phyloP scores from a whole-genome alignment of 2,113 vertebrate genomes.

The Pachycephala philippinensis region DNA sequence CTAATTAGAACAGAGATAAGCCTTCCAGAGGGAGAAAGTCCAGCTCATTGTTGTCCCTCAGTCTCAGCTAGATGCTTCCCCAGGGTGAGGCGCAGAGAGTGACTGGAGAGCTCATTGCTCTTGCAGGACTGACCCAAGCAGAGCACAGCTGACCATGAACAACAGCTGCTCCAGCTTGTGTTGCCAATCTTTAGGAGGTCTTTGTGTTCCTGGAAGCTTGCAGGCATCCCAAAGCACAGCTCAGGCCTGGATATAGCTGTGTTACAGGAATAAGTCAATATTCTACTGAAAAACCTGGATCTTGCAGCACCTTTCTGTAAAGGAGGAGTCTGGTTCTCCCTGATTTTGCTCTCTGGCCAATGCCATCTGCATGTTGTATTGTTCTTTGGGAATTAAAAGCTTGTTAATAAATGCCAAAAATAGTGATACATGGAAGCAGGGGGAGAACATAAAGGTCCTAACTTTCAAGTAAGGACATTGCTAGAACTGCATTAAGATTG shows the following conservation, averaged over 20 bases:
- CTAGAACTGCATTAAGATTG: background rate
- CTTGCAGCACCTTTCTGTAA: background rate
- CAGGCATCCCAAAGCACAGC: background rate
- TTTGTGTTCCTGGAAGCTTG: background rate
- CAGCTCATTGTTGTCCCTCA: background rate
- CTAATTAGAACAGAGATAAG: background rate
- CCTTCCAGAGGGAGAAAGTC: background rate
- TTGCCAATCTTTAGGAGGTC: background rate
- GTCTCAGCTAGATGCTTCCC: background rate
- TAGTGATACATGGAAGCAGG: background rate
- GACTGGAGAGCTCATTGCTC: background rate
- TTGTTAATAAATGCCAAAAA: background rate
- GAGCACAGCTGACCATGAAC: accelerated
- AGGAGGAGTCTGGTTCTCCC: background rate
- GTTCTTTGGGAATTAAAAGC: background rate
- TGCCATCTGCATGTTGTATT: background rate
- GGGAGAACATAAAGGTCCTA: background rate
- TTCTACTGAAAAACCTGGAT: background rate
- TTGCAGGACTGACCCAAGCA: background rate
- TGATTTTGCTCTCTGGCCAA: background rate
- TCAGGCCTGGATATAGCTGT: background rate
- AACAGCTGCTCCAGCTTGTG: background rate
- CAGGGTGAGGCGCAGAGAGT: background rate
- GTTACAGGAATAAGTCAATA: background rate
- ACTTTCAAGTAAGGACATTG: background rate